Evolutionary conservation across 2,113 vertebrate genomes (phyloP).

Genomic region (Choloepus hoffmanni): DNA sequence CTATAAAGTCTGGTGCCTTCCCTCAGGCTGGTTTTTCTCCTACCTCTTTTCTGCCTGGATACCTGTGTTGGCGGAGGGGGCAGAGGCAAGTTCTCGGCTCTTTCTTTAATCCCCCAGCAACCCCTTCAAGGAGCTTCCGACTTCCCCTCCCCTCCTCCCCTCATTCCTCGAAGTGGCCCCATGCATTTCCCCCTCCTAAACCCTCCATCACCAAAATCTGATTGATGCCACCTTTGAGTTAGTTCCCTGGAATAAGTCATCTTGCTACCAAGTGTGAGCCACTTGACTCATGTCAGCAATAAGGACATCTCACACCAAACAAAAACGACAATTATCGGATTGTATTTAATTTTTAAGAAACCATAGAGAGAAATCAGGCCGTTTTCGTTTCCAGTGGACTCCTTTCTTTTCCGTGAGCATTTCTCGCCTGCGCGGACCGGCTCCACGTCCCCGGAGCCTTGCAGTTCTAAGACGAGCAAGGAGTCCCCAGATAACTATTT

Average conservation of each 20-base stretch:
- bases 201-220: background rate
- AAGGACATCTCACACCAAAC: background rate
- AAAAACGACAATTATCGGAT: background rate
- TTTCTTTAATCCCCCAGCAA: background rate
- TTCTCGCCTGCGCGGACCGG: background rate
- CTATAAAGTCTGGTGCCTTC: slow-evolving; percentile 21
- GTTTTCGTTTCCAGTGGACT: slow-evolving; percentile 64
- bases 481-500: slow-evolving; percentile 84
- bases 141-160: background rate
- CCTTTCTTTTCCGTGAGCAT: background rate
- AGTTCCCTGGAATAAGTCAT: slow-evolving; percentile 1
- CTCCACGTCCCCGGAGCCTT: background rate
- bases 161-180: background rate
- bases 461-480: slow-evolving; percentile 68
- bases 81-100: slow-evolving; percentile 31
- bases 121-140: background rate
- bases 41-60: background rate
- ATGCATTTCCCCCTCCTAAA: background rate
- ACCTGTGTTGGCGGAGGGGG: slow-evolving; percentile 56
- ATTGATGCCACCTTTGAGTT: background rate
- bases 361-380: slow-evolving; percentile 24
- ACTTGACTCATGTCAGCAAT: background rate
- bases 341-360: slow-evolving; percentile 2
- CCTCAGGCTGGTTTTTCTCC: slow-evolving; percentile 28
- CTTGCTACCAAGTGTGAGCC: background rate